Percentiles rank a stretch among this genome's conserved stretches.
phyloP scores from a whole-genome alignment of 2,888 invertebrate species.

The Dynastes tityus region DNA sequence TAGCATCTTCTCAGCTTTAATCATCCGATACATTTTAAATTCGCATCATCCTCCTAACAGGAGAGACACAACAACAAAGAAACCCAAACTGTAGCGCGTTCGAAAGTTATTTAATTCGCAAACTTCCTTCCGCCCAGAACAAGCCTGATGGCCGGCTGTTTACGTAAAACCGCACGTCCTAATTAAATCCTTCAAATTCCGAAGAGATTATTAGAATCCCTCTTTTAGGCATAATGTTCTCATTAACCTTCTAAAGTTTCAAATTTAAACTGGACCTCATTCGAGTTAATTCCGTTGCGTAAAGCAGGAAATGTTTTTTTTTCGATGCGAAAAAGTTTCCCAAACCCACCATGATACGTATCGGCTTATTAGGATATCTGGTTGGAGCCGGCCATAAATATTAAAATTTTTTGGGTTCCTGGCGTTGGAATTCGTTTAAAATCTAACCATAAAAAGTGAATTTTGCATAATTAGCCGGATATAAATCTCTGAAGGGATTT shows the following conservation, averaged over 20 bases:
- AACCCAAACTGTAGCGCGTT: background rate
- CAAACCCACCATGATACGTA: no score
- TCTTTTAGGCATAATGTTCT: background rate
- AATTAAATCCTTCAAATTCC: conserved; percentile 33
- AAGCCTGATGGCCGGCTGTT: background rate
- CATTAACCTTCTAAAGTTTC: conserved; percentile 1
- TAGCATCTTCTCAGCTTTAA: background rate
- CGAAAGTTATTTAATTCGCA: conserved; percentile 13
- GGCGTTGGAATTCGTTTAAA: no score
- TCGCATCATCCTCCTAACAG: background rate
- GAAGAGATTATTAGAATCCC: conserved; percentile 35
- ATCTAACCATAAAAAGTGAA: no score
- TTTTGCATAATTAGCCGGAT: no score
- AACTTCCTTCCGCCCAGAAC: conserved; percentile 13
- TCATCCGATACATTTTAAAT: no score
- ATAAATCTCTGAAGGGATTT: no score
- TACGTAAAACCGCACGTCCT: conserved; percentile 9
- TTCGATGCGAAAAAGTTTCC: no score
- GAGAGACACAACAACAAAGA: background rate
- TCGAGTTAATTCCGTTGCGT: background rate
- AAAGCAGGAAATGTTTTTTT: background rate
- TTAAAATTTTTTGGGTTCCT: no score
- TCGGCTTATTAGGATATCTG: no score
- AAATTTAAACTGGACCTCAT: conserved; percentile 7
- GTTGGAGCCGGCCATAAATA: no score